phyloP scores from a whole-genome alignment of 2,113 vertebrate genomes.

The Elachura formosa region DNA sequence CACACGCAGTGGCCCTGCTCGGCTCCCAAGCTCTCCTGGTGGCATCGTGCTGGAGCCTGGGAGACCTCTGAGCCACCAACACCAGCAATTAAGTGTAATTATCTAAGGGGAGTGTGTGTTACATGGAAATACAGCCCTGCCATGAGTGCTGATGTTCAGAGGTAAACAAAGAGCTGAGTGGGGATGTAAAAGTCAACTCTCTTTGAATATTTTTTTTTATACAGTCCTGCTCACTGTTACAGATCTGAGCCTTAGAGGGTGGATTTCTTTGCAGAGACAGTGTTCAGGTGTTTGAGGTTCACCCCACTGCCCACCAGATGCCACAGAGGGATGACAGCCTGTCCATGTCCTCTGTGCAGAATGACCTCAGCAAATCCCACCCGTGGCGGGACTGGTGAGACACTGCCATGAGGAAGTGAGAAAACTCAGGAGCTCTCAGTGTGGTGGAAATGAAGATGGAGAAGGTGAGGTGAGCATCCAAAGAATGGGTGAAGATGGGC shows the following conservation, averaged over 20 bases:
- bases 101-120: background rate
- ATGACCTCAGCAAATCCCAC: background rate
- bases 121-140: background rate
- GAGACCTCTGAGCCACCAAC: background rate
- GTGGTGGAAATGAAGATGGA: background rate
- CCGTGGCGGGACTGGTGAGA: accelerated
- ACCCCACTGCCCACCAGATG: background rate
- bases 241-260: background rate
- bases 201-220: no score
- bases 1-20: accelerated
- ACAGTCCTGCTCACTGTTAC: background rate
- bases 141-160: background rate
- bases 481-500: background rate
- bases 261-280: background rate
- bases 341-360: background rate
- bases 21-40: accelerated
- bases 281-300: background rate
- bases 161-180: background rate
- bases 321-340: background rate
- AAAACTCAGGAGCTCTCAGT: background rate
- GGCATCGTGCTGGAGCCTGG: background rate
- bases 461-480: background rate
- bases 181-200: background rate
- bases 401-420: accelerated
- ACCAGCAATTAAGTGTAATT: conserved; percentile 16